Percentiles rank a stretch among this genome's conserved stretches.
phyloP scores from a whole-genome alignment of 2,888 invertebrate genomes.

The Furcula furcula region DNA sequence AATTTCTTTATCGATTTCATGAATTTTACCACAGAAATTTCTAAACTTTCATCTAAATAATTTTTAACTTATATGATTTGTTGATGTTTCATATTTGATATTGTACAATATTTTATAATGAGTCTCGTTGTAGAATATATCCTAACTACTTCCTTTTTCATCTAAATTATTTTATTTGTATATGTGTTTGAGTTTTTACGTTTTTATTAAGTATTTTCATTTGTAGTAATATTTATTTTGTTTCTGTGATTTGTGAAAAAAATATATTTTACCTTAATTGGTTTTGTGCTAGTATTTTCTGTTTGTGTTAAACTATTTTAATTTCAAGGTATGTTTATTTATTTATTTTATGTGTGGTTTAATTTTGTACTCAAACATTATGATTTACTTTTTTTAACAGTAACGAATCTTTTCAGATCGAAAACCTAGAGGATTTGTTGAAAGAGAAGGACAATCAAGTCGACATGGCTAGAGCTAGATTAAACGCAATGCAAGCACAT shows the following conservation, averaged over 20 bases:
- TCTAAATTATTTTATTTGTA: slow-evolving; percentile 1
- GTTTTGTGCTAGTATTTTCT: background rate
- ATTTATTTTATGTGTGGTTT: slow-evolving; percentile 7
- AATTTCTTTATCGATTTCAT: slow-evolving; percentile 26
- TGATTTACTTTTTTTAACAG: background rate
- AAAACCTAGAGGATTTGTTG: slow-evolving; percentile 97
- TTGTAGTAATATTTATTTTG: background rate
- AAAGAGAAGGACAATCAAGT: slow-evolving; percentile 99
- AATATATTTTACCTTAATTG: background rate
- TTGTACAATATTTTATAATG: background rate
- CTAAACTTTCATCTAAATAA: slow-evolving; percentile 31
- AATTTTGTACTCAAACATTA: too few species aligned
- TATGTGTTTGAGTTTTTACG: slow-evolving; percentile 1
- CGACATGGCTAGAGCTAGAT: slow-evolving; percentile 94
- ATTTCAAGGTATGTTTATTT: slow-evolving; percentile 41
- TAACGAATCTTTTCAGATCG: slow-evolving; percentile 85
- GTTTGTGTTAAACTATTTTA: slow-evolving; percentile 17
- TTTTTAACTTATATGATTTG: slow-evolving; percentile 18
- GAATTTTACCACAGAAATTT: slow-evolving; percentile 15
- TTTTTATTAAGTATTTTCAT: background rate
- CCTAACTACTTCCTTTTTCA: slow-evolving; percentile 2
- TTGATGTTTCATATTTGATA: slow-evolving; percentile 6
- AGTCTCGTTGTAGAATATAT: slow-evolving; percentile 3
- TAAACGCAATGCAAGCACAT: slow-evolving; percentile 96
- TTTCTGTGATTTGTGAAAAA: background rate